Evolutionary conservation across 2,797 vertebrate genomes (phyloP).

Genomic region (Chromis chromis): DNA sequence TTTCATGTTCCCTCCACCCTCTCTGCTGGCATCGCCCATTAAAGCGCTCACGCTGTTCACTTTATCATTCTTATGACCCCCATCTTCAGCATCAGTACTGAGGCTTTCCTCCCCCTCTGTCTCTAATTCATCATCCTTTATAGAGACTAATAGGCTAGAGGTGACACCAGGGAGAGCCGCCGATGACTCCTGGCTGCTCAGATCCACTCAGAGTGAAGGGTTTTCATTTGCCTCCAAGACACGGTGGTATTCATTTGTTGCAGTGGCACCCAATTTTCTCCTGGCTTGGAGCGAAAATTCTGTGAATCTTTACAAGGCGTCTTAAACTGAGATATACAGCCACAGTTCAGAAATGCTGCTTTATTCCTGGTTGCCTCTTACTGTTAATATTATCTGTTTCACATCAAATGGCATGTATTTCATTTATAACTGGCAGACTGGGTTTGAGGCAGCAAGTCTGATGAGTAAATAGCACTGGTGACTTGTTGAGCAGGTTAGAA

Average conservation of each 20-base stretch:
- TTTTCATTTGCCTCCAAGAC: slow-evolving; percentile 79
- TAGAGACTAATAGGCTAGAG: slow-evolving; percentile 87
- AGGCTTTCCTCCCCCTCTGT: slow-evolving; percentile 80
- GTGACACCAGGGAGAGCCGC: slow-evolving; percentile 78
- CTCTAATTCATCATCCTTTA: slow-evolving; percentile 90
- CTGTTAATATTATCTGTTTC: slow-evolving; percentile 43
- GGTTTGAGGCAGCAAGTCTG: background rate
- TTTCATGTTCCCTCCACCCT: slow-evolving; percentile 71
- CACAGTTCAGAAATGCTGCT: slow-evolving; percentile 34
- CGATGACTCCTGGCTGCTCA: slow-evolving; percentile 72
- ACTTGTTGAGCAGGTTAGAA: slow-evolving; percentile 3
- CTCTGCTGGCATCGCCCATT: slow-evolving; percentile 79
- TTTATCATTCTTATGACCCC: slow-evolving; percentile 89
- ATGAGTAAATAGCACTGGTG: background rate
- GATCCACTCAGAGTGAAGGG: slow-evolving; percentile 70
- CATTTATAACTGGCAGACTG: slow-evolving; percentile 17
- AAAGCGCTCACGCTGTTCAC: slow-evolving; percentile 81
- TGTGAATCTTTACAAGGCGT: slow-evolving; percentile 52
- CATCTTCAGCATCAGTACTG: slow-evolving; percentile 71
- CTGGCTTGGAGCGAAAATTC: slow-evolving; percentile 54
- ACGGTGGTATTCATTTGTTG: slow-evolving; percentile 77
- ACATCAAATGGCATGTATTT: slow-evolving; percentile 57
- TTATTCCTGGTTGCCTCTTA: slow-evolving; percentile 40
- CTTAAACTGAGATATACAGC: slow-evolving; percentile 65
- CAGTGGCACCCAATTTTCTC: slow-evolving; percentile 76